Evolutionary conservation across 2,888 invertebrate species (phyloP).

Genomic region (Lysandra coridon): DNA sequence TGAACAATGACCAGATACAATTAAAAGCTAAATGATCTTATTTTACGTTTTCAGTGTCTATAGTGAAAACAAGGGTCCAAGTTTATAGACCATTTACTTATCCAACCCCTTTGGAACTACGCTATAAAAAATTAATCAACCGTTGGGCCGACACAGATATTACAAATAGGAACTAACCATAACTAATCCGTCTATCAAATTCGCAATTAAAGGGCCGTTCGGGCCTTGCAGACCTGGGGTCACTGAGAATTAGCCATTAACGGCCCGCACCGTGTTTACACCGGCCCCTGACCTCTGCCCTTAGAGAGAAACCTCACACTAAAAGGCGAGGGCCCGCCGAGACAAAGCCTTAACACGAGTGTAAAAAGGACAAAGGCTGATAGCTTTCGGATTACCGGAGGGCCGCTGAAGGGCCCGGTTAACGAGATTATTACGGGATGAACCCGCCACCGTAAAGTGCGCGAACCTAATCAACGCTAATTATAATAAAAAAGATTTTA

Average conservation of each 20-base stretch:
- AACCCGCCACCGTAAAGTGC: constrained; percentile 69
- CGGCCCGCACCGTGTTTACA: constrained; percentile 80
- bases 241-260: constrained; percentile 81
- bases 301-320: constrained; percentile 81
- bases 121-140: constrained; percentile 26
- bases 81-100: not conserved
- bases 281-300: constrained; percentile 80
- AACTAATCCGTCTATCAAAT: constrained; percentile 78
- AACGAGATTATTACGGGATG: constrained; percentile 81
- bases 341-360: constrained; percentile 55
- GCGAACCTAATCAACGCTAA: not conserved
- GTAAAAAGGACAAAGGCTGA: constrained; percentile 72
- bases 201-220: constrained; percentile 79
- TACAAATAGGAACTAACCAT: constrained; percentile 37
- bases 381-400: constrained; percentile 79
- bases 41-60: too few relatives aligned
- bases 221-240: constrained; percentile 71
- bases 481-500: constrained; percentile 22
- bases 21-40: not conserved
- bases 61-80: not conserved
- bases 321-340: constrained; percentile 75
- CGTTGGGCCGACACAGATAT: constrained; percentile 36
- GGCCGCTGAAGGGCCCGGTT: constrained; percentile 80
- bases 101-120: not conserved
- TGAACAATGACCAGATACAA: not conserved